A percentile compares a stretch with the other conserved stretches of the same genome.
Evolutionary conservation across 2,113 vertebrate species (phyloP).

Genomic region (Chionodraco myersi): DNA sequence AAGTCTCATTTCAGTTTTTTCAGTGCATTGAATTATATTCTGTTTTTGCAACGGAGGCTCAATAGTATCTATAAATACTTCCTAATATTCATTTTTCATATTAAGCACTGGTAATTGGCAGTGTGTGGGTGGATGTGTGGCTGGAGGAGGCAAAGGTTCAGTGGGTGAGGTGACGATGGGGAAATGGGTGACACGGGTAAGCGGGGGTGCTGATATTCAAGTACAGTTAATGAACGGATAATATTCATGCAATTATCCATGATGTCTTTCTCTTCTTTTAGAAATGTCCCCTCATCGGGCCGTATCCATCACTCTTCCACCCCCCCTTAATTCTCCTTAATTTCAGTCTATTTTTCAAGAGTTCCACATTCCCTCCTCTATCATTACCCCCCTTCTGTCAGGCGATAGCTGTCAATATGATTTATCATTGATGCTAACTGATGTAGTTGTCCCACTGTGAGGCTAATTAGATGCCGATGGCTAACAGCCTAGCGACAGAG

Average conservation of each 20-base stretch:
- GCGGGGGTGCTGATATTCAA: constrained; percentile 21
- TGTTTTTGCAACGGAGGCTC: constrained; percentile 29
- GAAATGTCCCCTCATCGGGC: constrained; percentile 25
- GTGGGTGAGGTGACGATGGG: constrained; percentile 27
- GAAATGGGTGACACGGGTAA: constrained; percentile 12
- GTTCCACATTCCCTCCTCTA: constrained; percentile 38
- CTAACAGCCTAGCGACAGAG: no score
- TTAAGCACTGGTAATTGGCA: constrained; percentile 54
- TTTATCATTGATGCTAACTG: constrained; percentile 65
- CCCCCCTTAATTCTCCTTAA: constrained; percentile 37
- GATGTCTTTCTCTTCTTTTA: constrained; percentile 36
- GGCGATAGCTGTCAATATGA: constrained; percentile 65
- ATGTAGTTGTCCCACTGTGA: constrained; percentile 63
- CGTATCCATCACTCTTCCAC: constrained; percentile 36
- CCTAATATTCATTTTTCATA: constrained; percentile 31
- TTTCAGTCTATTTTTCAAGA: constrained; percentile 57
- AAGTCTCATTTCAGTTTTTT: no score
- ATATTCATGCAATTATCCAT: constrained; percentile 52
- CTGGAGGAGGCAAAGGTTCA: constrained; percentile 38
- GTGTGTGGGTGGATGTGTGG: constrained; percentile 60
- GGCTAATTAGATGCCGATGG: constrained; percentile 58
- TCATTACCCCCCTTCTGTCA: constrained; percentile 52
- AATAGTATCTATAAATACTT: constrained; percentile 68
- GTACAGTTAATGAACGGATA: constrained; percentile 38
- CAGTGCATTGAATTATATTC: constrained; percentile 42